Percentiles rank a stretch among this genome's conserved stretches.
These are phyloP conservation scores for Macaca fascicularis DNA, from an alignment of 2,113 vertebrate species.

Conservation along the genomic window DNA sequence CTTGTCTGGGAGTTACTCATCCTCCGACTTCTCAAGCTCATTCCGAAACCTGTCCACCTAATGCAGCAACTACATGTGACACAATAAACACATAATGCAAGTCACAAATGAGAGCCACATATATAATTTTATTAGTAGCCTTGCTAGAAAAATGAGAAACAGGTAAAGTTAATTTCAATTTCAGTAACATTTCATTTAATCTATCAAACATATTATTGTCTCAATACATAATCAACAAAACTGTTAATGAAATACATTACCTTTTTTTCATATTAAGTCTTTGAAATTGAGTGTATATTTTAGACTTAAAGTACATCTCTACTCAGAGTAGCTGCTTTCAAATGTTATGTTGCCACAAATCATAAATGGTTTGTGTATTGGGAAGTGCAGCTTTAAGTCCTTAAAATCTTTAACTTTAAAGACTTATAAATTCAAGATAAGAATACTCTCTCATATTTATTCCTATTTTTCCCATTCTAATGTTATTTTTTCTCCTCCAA, in stretches of 20 bases:
- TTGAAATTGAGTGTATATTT: background rate
- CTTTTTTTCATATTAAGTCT: background rate
- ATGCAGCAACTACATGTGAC: background rate
- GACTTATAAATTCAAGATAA: background rate
- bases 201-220: background rate
- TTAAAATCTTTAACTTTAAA: background rate
- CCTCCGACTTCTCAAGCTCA: background rate
- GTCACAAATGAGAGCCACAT: background rate
- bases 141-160: background rate
- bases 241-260: background rate
- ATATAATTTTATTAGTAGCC: background rate
- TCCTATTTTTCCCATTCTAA: background rate
- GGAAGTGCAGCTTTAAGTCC: background rate
- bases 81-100: background rate
- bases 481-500: background rate
- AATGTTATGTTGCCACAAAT: background rate
- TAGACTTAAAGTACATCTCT: background rate
- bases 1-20: background rate
- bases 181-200: background rate
- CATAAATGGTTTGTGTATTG: background rate
- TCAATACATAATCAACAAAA: background rate
- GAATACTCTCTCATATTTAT: background rate
- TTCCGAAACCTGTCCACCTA: background rate
- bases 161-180: background rate
- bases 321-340: background rate